A percentile compares a stretch with the other conserved stretches of the same genome.
These are phyloP conservation scores for Anoura caudifer DNA, from an alignment of 2,113 vertebrate genomes.

Conservation along the genomic window DNA sequence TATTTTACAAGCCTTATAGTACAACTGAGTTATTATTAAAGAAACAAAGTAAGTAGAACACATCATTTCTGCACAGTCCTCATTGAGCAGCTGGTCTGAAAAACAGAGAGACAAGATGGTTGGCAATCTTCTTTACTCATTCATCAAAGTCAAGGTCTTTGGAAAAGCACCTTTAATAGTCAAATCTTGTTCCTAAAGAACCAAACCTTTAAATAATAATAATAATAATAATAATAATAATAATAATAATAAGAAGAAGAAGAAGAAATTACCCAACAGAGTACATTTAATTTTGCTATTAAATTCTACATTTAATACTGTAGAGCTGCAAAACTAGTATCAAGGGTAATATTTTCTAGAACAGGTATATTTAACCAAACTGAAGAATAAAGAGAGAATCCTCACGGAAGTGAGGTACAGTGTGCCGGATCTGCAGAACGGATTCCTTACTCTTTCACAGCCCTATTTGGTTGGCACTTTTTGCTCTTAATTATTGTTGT, in stretches of 20 bases:
- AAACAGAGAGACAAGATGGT: neutral
- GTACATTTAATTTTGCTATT: neutral
- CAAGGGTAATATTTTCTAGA: neutral
- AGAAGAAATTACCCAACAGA: neutral
- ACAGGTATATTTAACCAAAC: neutral
- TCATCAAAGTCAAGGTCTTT: neutral
- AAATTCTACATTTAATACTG: no score
- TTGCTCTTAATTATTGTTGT: slow-evolving; percentile 18
- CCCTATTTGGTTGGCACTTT: neutral
- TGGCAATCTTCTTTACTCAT: neutral
- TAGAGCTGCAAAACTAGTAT: neutral
- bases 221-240: neutral
- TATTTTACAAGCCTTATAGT: neutral
- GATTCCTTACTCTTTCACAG: neutral
- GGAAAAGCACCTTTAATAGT: neutral
- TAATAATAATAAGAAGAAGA: no score
- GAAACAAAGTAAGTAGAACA: neutral
- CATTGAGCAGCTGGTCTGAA: neutral
- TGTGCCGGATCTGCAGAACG: neutral
- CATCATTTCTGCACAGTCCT: neutral
- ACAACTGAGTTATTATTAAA: neutral
- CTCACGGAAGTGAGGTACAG: neutral
- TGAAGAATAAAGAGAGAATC: neutral
- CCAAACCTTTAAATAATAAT: neutral
- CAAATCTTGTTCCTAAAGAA: neutral